A percentile compares a stretch with the other conserved stretches of the same genome.
These are phyloP conservation scores for Campylorhamphus procurvoides DNA, from an alignment of 2,113 vertebrate species.

Conservation along the genomic window DNA sequence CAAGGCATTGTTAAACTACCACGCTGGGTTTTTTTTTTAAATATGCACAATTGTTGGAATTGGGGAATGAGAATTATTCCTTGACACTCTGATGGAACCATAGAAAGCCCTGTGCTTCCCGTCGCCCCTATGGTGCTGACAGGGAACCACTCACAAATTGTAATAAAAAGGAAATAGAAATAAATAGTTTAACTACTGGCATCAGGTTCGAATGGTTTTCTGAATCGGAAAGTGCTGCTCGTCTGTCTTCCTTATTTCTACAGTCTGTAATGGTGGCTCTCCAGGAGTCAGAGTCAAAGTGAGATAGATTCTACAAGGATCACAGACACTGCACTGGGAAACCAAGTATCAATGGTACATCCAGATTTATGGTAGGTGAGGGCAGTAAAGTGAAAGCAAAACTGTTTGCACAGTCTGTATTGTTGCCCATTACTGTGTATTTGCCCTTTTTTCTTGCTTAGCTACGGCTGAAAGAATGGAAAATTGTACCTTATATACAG, in stretches of 20 bases:
- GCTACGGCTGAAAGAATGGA: slow-evolving; percentile 36
- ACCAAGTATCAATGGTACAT: not conserved
- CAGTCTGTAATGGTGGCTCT: slow-evolving; percentile 27
- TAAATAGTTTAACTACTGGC: slow-evolving; percentile 66
- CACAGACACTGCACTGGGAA: slow-evolving; percentile 3
- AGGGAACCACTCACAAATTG: slow-evolving; percentile 49
- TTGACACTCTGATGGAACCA: not conserved
- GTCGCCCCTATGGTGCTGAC: not conserved
- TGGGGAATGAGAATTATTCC: slow-evolving; percentile 42
- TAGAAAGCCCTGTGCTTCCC: slow-evolving; percentile 2
- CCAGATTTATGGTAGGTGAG: slow-evolving; percentile 52
- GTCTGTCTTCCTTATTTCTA: slow-evolving; percentile 64
- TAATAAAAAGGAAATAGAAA: slow-evolving; percentile 67
- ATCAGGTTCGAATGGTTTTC: slow-evolving; percentile 46
- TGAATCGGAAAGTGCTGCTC: slow-evolving; percentile 62
- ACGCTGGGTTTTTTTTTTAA: slow-evolving; percentile 37
- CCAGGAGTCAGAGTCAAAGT: slow-evolving; percentile 53
- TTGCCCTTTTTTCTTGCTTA: slow-evolving; percentile 62
- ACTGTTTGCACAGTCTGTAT: slow-evolving; percentile 2
- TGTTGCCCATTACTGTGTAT: slow-evolving; percentile 32
- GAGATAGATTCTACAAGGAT: slow-evolving; percentile 39
- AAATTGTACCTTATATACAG: slow-evolving; percentile 50
- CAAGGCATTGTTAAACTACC: slow-evolving; percentile 43
- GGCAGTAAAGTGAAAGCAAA: slow-evolving; percentile 29
- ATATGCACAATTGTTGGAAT: not conserved